Evolutionary conservation across 1,140 invertebrate genomes (phyloP).

Genomic region (Macrosteles quadrilineatus): DNA sequence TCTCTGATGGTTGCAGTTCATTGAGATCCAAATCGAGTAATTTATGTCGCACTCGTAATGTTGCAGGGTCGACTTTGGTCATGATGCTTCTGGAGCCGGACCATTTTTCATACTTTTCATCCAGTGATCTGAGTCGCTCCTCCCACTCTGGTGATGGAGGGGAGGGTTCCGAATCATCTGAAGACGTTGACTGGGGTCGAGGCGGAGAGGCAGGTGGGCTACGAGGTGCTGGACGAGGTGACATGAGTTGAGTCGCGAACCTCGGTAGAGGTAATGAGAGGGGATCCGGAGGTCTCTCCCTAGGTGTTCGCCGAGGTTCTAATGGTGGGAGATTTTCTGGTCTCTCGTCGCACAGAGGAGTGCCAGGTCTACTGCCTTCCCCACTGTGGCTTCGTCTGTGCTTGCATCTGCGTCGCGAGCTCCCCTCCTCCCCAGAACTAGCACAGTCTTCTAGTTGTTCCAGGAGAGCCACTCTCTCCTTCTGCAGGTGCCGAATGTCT

Average conservation of each 20-base stretch:
- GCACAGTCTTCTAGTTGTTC: conserved; percentile 72
- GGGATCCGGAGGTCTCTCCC: conserved; percentile 62
- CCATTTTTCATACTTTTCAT: conserved; percentile 93
- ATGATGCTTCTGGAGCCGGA: conserved; percentile 65
- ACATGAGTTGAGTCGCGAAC: conserved; percentile 71
- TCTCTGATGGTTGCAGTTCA: conserved; percentile 88
- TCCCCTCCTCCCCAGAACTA: conserved; percentile 59
- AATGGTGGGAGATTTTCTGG: conserved; percentile 72
- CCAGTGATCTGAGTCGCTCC: conserved; percentile 83
- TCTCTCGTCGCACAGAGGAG: conserved; percentile 79
- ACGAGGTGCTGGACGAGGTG: conserved; percentile 38
- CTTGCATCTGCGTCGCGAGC: conserved; percentile 51
- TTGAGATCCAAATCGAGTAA: conserved; percentile 72
- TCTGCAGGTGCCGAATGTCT: conserved; percentile 68
- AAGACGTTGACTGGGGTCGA: conserved; percentile 40
- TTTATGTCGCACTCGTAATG: conserved; percentile 63
- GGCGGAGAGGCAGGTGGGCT: conserved; percentile 40
- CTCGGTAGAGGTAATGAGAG: conserved; percentile 80
- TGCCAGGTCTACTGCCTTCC: conserved; percentile 73
- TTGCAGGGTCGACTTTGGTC: conserved; percentile 59
- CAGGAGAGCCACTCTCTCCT: conserved; percentile 66
- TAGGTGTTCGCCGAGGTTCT: conserved; percentile 62
- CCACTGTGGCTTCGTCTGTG: conserved; percentile 49
- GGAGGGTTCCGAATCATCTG: conserved; percentile 49
- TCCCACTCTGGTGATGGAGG: conserved; percentile 56